Percentiles rank a stretch among this genome's conserved stretches.
Conservation (phyloP, 2,113 vertebrate genomes). For the Lamprotornis superbus region DNA sequence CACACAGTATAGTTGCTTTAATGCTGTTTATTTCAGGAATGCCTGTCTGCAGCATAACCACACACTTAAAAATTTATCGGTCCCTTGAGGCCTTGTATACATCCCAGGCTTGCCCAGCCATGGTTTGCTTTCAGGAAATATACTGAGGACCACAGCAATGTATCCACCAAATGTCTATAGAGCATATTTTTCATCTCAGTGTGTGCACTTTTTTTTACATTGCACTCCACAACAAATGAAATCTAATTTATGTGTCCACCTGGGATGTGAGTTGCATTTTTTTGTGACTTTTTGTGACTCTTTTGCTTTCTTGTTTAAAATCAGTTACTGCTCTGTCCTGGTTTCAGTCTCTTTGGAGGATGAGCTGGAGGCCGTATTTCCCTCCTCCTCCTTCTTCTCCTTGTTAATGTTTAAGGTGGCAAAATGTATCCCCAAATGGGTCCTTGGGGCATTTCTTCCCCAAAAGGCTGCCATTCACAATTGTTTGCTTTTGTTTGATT, state of each 20-base stretch:
- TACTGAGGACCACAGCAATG: constrained; percentile 10
- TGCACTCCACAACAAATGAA: neutral
- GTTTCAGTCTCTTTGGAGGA: neutral
- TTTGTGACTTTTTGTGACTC: neutral
- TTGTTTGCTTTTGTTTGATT: constrained; percentile 4
- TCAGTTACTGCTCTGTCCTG: neutral
- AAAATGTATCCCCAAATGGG: neutral
- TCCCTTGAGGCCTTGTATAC: neutral
- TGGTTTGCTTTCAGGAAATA: constrained; percentile 25
- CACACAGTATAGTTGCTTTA: neutral
- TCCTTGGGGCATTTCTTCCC: neutral
- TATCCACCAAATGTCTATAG: neutral
- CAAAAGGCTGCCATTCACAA: neutral
- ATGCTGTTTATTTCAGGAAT: neutral
- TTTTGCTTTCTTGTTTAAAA: neutral
- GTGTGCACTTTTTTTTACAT: neutral
- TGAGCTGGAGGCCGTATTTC: neutral
- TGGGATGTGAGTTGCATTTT: neutral
- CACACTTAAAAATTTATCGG: neutral
- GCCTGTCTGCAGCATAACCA: neutral
- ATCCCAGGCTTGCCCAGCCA: accelerated
- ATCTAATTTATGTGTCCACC: neutral
- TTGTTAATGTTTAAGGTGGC: neutral
- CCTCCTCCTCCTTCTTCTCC: neutral
- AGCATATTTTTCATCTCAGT: neutral